Base-by-base conservation (phyloP, 2,113 vertebrate species). In the Lates calcarifer region DNA sequence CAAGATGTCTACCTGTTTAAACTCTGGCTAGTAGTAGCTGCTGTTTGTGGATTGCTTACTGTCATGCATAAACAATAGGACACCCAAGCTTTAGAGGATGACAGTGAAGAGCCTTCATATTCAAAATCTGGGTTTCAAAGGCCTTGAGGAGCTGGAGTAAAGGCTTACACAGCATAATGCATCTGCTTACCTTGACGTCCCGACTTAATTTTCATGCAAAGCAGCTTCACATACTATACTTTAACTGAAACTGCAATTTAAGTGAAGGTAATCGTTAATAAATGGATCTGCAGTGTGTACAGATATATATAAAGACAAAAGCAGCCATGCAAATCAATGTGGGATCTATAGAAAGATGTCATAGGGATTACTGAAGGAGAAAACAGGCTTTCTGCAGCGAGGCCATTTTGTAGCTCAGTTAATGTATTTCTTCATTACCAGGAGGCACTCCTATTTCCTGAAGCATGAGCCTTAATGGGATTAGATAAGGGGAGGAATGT, bases 361-460 rank as follows among this genome's bases (percentile, higher is more conserved):
- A 28, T 1, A 22, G 67, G 31, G 39, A 58, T 86, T 79, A 87
- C 47, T 87, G 81, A 75, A 71, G 69, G 87, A 77, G 84, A 77
- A 88, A 82, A 71, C 82, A 18, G 58, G 53, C 75, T 77, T 66
- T 73, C 55, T 65, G 73, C 70, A 56, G 65, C 5, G 24, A 61
- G 66, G 86, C 87, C 74, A 74, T 90, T 89, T 85, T 84, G 79
- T 33, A 41, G 79, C 87, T 69, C 26, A 9, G 68, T 90, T 91
- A 89, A 91, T 91, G 90, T 79, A 77, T 85, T 91, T 93, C 84
- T 88, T 92, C 89, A 92, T 91, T 88, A 92, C 79, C 77, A 78
- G 57, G 67, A 86, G 86, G 79, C 84, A 60, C 75, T 87, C 33
- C 61, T 85, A 85, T 83, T 91, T 92, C 89, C 81, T 92, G 89